Conservation (phyloP, 1,140 invertebrate species). For the Galleria mellonella region DNA sequence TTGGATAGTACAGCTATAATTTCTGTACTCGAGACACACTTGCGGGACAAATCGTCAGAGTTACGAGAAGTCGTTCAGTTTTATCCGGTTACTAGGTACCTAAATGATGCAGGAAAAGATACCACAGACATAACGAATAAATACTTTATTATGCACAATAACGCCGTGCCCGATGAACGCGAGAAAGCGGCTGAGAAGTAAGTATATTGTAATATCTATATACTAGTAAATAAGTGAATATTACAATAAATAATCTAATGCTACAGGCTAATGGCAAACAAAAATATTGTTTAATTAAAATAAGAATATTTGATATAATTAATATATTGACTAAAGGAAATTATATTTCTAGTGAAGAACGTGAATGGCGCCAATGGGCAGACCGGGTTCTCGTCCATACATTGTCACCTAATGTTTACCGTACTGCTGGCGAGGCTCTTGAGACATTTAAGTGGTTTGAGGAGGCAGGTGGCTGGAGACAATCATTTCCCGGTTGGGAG, state of each 20-base stretch:
- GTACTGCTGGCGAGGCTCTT: conserved; percentile 87
- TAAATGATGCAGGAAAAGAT: conserved; percentile 80
- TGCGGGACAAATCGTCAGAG: conserved; percentile 78
- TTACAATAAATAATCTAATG: too few species aligned
- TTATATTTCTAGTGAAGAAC: conserved; percentile 90
- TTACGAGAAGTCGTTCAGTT: conserved; percentile 85
- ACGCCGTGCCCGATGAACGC: conserved; percentile 62
- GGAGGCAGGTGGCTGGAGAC: conserved; percentile 92
- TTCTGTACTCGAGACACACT: conserved; percentile 87
- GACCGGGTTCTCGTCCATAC: conserved; percentile 93
- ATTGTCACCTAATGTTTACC: conserved; percentile 97
- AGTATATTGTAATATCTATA: too few species aligned
- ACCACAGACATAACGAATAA: conserved; percentile 92
- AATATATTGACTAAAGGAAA: too few species aligned
- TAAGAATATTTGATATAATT: too few species aligned
- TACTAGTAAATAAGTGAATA: too few species aligned
- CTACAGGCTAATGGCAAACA: too few species aligned
- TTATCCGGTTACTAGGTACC: conserved; percentile 85
- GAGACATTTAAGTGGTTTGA: conserved; percentile 96
- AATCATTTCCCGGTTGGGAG: conserved; percentile 91
- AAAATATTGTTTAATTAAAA: too few species aligned
- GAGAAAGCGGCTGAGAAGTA: conserved; percentile 79
- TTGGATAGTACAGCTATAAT: conserved; percentile 97
- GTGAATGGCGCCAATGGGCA: conserved; percentile 96
- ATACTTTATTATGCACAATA: conserved; percentile 95